phyloP scores from a whole-genome alignment of 2,113 vertebrate genomes.

The Limnothrissa miodon region DNA sequence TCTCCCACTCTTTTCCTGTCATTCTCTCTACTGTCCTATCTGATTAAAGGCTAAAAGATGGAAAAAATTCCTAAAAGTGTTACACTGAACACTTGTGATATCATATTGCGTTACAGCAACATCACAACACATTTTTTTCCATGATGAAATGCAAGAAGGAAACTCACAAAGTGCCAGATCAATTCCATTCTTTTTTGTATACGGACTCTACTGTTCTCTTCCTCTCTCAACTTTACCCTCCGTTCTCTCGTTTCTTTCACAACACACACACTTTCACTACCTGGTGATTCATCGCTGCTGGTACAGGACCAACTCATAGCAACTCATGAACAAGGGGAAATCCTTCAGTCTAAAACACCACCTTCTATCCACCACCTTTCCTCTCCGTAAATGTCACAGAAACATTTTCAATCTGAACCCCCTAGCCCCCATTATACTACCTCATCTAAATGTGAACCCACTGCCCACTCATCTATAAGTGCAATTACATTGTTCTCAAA shows the following conservation, averaged over 20 bases:
- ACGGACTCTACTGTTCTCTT: not conserved
- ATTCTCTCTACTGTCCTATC: too few relatives aligned
- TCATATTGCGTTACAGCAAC: not conserved
- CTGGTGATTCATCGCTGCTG: not conserved
- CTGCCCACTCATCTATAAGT: not conserved
- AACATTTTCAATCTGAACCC: not conserved
- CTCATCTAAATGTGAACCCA: too few relatives aligned
- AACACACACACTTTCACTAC: not conserved
- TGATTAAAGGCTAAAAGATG: too few relatives aligned
- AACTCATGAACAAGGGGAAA: not conserved
- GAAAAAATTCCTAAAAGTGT: too few relatives aligned
- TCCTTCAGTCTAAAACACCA: not conserved
- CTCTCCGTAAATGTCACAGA: not conserved
- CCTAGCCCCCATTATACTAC: not conserved
- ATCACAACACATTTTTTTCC: not conserved
- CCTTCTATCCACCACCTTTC: conserved; percentile 2
- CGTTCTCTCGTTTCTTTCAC: not conserved
- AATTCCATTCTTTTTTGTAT: not conserved
- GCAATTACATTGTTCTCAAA: too few relatives aligned
- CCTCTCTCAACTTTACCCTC: not conserved
- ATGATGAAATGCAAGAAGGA: not conserved
- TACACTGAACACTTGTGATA: too few relatives aligned
- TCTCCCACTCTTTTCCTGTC: too few relatives aligned
- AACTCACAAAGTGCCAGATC: not conserved
- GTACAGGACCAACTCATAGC: not conserved